Percentiles rank a stretch among this genome's conserved stretches.
Conservation (phyloP, 2,113 vertebrate species). For the Kryptolebias marmoratus region DNA sequence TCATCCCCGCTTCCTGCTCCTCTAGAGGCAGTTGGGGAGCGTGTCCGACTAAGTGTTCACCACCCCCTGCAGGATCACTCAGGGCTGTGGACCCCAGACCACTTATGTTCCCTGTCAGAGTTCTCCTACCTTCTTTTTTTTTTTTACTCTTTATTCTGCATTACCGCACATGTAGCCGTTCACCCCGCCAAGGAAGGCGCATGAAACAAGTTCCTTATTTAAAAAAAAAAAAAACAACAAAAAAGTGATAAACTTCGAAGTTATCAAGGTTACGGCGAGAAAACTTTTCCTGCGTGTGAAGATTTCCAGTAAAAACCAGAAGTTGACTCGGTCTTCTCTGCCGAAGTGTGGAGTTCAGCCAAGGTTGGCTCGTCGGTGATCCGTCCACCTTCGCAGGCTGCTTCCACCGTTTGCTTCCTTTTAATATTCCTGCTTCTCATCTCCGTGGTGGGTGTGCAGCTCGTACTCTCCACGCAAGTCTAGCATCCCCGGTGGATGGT, state of each 20-base stretch:
- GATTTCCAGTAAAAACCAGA: slow-evolving; percentile 4
- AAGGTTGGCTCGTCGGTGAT: slow-evolving; percentile 7
- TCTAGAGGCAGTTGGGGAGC: slow-evolving; percentile 28
- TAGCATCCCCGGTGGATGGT: neutral
- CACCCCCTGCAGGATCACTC: slow-evolving; percentile 48
- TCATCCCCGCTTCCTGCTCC: slow-evolving; percentile 17
- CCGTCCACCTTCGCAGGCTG: slow-evolving; percentile 3
- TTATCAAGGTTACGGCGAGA: neutral
- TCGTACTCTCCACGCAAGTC: slow-evolving; percentile 4
- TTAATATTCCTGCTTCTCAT: neutral
- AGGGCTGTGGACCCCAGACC: slow-evolving; percentile 16
- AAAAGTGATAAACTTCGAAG: neutral
- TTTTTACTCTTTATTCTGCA: neutral
- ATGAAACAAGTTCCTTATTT: neutral
- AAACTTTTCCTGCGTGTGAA: slow-evolving; percentile 4
- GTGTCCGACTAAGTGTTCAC: slow-evolving; percentile 36
- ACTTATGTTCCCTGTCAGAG: slow-evolving; percentile 29
- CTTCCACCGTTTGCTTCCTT: neutral
- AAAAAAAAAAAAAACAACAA: neutral
- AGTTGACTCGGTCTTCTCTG: neutral
- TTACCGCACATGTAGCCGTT: neutral
- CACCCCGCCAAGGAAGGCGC: neutral
- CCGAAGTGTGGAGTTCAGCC: slow-evolving; percentile 5
- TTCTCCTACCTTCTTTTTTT: slow-evolving; percentile 5
- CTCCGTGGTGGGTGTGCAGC: slow-evolving; percentile 2